phyloP scores from a whole-genome alignment of 2,113 vertebrate species.

The Heptranchias perlo region DNA sequence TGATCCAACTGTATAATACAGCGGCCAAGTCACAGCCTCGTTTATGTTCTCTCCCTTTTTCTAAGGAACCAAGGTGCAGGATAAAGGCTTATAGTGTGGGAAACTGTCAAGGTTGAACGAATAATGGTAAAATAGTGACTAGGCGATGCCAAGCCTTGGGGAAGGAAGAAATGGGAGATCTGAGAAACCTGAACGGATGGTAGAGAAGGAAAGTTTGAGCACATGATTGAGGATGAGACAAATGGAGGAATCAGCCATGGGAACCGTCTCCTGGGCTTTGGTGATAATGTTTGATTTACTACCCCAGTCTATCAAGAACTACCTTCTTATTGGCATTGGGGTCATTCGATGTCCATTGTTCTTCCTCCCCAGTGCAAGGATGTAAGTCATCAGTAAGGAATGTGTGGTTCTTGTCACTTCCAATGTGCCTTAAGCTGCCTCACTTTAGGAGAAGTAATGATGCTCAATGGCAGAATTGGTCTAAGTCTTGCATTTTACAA shows the following conservation, averaged over 20 bases:
- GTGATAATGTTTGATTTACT: not conserved
- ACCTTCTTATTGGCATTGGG: not conserved
- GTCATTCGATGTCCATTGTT: not conserved
- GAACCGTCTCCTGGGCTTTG: not conserved
- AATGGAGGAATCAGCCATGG: not conserved
- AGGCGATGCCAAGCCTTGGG: too few relatives aligned
- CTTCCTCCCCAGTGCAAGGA: not conserved
- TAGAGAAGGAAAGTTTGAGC: not conserved
- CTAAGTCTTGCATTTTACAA: not conserved
- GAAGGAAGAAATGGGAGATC: not conserved
- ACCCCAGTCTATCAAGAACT: not conserved
- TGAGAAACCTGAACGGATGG: not conserved
- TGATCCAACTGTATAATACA: too few relatives aligned
- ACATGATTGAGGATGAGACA: not conserved
- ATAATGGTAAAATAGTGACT: not conserved
- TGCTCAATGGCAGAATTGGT: not conserved
- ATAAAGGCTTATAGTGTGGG: not conserved
- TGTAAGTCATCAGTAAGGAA: not conserved
- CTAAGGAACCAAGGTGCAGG: too few relatives aligned
- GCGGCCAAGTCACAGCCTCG: not conserved
- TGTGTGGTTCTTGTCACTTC: not conserved
- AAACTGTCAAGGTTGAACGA: not conserved
- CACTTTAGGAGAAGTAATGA: not conserved
- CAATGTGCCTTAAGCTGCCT: not conserved
- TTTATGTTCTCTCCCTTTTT: not conserved